Evolutionary conservation across 2,113 vertebrate species (phyloP).

Genomic region (Corvus cornix): DNA sequence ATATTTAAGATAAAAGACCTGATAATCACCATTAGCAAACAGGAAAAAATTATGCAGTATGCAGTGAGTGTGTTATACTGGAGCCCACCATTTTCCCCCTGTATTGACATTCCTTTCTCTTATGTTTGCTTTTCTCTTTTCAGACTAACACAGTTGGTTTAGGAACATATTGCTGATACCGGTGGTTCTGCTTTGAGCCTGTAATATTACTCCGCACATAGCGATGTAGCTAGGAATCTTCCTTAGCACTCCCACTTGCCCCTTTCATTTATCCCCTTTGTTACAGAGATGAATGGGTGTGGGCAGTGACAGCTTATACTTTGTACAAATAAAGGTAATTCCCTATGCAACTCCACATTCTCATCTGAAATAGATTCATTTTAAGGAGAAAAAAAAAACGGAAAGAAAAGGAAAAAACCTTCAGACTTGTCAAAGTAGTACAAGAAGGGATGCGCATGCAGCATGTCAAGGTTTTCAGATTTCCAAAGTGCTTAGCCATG

Average conservation of each 20-base stretch:
- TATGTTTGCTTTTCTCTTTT: conserved; percentile 38
- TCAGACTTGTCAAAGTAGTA: background rate
- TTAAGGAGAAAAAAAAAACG: background rate
- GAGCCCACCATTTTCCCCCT: background rate
- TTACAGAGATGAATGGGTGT: background rate
- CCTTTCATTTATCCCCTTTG: background rate
- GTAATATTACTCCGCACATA: conserved; percentile 15
- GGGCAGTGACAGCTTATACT: background rate
- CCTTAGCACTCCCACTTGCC: background rate
- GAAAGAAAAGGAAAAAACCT: background rate
- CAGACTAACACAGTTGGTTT: background rate
- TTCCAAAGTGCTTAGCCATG: background rate
- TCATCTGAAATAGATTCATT: background rate
- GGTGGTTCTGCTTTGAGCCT: conserved; percentile 4
- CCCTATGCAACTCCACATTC: background rate
- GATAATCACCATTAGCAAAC: conserved; percentile 16
- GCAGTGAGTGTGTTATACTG: background rate
- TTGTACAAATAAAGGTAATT: conserved; percentile 20
- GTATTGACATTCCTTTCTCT: conserved; percentile 44
- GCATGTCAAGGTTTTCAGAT: background rate
- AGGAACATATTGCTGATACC: background rate
- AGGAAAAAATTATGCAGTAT: conserved; percentile 31
- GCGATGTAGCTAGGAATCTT: conserved; percentile 38
- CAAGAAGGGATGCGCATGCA: background rate
- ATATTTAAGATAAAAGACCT: conserved; percentile 40